Conservation (phyloP, 37 sponge, comb jelly and placozoan species). For the Ianthella basta region DNA sequence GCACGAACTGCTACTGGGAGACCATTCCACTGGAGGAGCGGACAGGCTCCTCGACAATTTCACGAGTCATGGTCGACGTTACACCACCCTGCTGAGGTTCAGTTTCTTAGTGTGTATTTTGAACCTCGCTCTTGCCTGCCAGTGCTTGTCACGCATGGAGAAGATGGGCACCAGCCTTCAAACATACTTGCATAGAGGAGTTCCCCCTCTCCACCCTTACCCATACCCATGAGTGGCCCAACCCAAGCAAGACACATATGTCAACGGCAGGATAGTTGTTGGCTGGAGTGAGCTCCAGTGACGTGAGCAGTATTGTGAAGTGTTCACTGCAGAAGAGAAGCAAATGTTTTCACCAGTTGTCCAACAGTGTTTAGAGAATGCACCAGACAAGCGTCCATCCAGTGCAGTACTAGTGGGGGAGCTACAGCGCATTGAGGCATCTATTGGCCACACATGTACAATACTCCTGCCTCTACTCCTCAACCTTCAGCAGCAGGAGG, state of each 20-base stretch:
- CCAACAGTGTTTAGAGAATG: neutral
- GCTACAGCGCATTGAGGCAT: neutral
- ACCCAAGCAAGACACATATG: neutral
- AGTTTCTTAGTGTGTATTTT: constrained; percentile 5
- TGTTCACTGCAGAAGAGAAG: neutral
- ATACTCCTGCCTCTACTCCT: too few relatives aligned
- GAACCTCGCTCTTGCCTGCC: neutral
- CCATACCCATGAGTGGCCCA: constrained; percentile 1
- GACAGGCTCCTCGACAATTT: neutral
- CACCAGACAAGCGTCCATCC: neutral
- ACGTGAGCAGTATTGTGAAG: neutral
- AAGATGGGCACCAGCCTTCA: constrained; percentile 14
- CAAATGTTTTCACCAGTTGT: neutral
- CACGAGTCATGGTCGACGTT: neutral
- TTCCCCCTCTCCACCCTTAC: neutral
- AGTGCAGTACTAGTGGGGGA: neutral
- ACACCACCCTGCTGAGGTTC: neutral
- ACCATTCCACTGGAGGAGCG: too few relatives aligned
- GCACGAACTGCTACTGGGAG: too few relatives aligned
- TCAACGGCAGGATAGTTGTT: neutral
- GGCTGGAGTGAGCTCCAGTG: neutral
- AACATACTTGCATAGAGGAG: neutral
- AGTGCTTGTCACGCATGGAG: constrained; percentile 4
- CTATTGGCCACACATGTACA: too few relatives aligned
- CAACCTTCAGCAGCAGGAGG: too few relatives aligned